Evolutionary conservation across 2,113 vertebrate genomes (phyloP).

Genomic region (Neotragus moschatus): DNA sequence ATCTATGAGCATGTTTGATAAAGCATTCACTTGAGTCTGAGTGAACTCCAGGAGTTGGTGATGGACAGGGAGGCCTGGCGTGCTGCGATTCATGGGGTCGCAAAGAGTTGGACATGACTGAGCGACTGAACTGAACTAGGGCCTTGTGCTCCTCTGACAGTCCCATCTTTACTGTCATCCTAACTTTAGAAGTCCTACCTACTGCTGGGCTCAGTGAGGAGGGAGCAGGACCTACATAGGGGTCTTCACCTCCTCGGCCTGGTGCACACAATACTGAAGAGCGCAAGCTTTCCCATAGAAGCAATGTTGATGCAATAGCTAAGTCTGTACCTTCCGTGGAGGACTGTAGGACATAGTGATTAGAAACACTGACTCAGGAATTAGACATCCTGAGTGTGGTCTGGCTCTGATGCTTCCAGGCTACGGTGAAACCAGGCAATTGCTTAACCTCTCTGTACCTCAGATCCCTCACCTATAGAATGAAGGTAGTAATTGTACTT

Average conservation of each 20-base stretch:
- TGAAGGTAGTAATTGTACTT: background rate
- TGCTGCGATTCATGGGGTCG: no score
- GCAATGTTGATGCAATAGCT: fast-evolving
- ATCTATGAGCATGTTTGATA: background rate
- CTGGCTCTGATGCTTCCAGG: background rate
- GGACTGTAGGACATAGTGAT: background rate
- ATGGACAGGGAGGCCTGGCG: no score
- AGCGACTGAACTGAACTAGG: no score
- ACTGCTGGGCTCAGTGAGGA: background rate
- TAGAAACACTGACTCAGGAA: background rate
- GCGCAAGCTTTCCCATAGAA: background rate
- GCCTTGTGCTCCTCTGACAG: background rate
- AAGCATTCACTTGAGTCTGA: background rate
- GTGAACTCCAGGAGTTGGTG: no score
- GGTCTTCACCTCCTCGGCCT: background rate
- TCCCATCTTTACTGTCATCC: background rate
- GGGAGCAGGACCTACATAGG: background rate
- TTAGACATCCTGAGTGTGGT: background rate
- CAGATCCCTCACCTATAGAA: background rate
- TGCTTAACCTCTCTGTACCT: background rate
- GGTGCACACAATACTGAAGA: background rate
- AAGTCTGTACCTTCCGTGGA: fast-evolving
- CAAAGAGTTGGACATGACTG: no score
- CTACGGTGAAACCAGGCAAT: background rate
- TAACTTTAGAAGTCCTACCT: background rate